Conservation (phyloP, 2,888 invertebrate genomes). For the Cantharis lateralis region DNA sequence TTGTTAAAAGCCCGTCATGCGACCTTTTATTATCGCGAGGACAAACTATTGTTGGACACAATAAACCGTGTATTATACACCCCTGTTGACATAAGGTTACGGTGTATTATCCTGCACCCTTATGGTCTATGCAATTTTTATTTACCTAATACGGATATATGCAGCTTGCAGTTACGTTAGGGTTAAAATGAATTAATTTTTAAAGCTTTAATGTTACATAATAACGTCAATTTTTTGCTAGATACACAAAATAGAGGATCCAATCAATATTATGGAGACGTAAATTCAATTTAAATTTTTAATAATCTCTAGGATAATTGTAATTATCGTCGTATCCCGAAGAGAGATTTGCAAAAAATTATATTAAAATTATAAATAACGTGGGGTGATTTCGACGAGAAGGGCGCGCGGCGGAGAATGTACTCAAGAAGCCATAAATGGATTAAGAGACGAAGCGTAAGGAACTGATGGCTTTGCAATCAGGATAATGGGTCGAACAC, state of each 20-base stretch:
- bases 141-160: constrained; percentile 20
- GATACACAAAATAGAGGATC: neutral
- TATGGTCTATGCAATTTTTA: constrained; percentile 28
- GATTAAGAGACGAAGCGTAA: constrained; percentile 52
- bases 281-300: neutral
- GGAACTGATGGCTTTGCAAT: constrained; percentile 49
- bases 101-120: constrained; percentile 39
- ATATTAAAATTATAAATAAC: constrained; percentile 2
- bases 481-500: constrained; percentile 57
- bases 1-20: constrained; percentile 48
- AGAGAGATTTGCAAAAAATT: neutral
- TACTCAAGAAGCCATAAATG: constrained; percentile 44
- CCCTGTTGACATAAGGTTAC: constrained; percentile 51
- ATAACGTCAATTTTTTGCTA: neutral
- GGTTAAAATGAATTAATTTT: constrained; percentile 3
- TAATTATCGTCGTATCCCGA: neutral
- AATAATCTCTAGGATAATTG: neutral
- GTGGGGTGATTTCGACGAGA: constrained; percentile 16
- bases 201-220: neutral
- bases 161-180: constrained; percentile 9
- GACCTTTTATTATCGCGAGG: constrained; percentile 45
- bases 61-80: constrained; percentile 45
- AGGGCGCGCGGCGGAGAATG: constrained; percentile 24
- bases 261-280: neutral
- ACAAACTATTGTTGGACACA: constrained; percentile 46